Evolutionary conservation across 2,797 vertebrate species (phyloP).

Genomic region (Apogon talboti): DNA sequence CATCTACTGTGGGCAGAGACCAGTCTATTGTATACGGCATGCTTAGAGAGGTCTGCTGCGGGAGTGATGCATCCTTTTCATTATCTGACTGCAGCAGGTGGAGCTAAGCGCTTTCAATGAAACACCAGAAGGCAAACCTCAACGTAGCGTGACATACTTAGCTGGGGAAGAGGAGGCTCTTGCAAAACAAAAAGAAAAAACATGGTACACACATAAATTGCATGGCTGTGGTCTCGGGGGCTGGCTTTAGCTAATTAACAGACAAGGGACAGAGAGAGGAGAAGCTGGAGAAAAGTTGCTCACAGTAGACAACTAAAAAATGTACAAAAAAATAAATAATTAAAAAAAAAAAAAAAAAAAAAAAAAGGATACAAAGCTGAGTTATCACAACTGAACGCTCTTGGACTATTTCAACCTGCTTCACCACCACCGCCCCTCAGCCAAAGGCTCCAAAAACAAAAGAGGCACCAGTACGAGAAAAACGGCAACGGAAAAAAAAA

Average conservation of each 20-base stretch:
- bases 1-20: conserved; percentile 25
- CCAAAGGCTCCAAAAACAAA: conserved; percentile 43
- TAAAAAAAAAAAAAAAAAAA: conserved; percentile 19
- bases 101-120: conserved; percentile 72
- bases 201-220: conserved; percentile 72
- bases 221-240: conserved; percentile 64
- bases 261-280: conserved; percentile 55
- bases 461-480: conserved; percentile 35
- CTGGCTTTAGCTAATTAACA: conserved; percentile 71
- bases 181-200: conserved; percentile 75
- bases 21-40: conserved; percentile 31
- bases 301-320: conserved; percentile 21
- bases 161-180: conserved; percentile 73
- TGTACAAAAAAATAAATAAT: conserved; percentile 37
- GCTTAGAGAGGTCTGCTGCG: conserved; percentile 42
- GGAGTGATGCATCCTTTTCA: conserved; percentile 28
- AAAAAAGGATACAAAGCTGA: conserved; percentile 14
- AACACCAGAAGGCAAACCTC: conserved; percentile 58
- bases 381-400: conserved; percentile 32
- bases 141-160: conserved; percentile 75
- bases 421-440: conserved; percentile 64
- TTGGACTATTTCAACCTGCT: conserved; percentile 53
- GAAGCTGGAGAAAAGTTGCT: conserved; percentile 51
- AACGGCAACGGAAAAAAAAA: conserved; percentile 20
- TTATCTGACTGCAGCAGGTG: conserved; percentile 67